Conservation (phyloP, 2,888 invertebrate species). For the Crepidodera aurea region DNA sequence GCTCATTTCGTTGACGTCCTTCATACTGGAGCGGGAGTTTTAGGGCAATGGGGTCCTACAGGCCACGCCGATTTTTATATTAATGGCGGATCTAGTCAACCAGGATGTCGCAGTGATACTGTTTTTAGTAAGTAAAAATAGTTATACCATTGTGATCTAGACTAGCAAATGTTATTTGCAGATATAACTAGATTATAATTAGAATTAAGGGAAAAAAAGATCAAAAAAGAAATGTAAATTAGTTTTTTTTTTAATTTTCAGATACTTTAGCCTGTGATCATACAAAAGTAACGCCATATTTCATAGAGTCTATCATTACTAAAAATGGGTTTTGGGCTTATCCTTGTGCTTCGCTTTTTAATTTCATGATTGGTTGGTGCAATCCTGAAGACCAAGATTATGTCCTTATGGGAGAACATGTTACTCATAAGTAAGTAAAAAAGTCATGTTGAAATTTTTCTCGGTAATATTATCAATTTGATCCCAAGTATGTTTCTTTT, state of each 20-base stretch:
- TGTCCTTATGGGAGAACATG: constrained; percentile 87
- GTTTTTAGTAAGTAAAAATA: constrained; percentile 74
- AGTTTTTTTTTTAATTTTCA: too few relatives aligned
- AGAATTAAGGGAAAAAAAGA: too few relatives aligned
- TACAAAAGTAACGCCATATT: constrained; percentile 89
- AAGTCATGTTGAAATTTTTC: neutral
- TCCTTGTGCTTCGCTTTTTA: constrained; percentile 81
- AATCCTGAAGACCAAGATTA: constrained; percentile 80
- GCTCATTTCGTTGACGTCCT: constrained; percentile 85
- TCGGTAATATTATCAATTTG: neutral
- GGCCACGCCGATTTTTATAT: constrained; percentile 91
- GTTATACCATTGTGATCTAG: too few relatives aligned
- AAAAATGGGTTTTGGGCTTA: constrained; percentile 85
- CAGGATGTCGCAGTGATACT: constrained; percentile 83
- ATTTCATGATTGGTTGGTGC: constrained; percentile 87
- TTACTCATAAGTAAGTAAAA: constrained; percentile 73
- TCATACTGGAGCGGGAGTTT: constrained; percentile 86
- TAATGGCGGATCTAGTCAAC: constrained; percentile 88
- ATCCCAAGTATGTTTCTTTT: neutral
- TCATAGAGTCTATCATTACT: constrained; percentile 86
- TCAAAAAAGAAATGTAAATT: too few relatives aligned
- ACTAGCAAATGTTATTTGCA: too few relatives aligned
- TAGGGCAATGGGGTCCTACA: constrained; percentile 89
- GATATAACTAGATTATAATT: too few relatives aligned
- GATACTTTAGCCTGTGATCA: constrained; percentile 90